Base-by-base conservation (phyloP, 2,113 vertebrate species). In the Salvelinus fontinalis region DNA sequence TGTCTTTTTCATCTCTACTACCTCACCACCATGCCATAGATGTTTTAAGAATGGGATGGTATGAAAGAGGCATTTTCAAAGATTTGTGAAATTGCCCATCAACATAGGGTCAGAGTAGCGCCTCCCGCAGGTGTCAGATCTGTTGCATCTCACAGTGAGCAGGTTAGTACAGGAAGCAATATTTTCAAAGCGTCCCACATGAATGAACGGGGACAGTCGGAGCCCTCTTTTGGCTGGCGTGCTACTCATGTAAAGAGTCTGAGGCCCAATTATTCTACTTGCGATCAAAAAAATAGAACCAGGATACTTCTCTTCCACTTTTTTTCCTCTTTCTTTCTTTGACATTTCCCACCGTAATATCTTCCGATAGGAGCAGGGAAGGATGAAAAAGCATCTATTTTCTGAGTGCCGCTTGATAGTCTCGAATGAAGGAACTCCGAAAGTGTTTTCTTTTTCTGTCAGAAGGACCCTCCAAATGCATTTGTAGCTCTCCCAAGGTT, bases 221-320 rank as follows among this genome's bases (percentile, higher is more conserved):
- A 93, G 87, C 77, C 69, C 76, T 91, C 90, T 84, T 90, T 91
- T 90, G 87, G 89, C 87, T 92, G 89, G 85, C 88, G 82, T 90
- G 88, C 89, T 90, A 91, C 86, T 87, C 81, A 1, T 90, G 87
- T 93, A 92, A 93, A 92, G 88, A 92, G 90, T 86, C 89, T 91
- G 90, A 93, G 88, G 85, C 85, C 89, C 92, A 93, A 92, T 93
- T 93, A 93, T 93, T 93, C 87, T 87, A 92, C 88, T 92, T 89
- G 89, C 83, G 85, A 91, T 92, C 89, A 93, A 90, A 92, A 90
- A 87, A 39, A 87, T 79, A 87, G 81, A 85, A 73, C 77, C 81
- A 89, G 87, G 90, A 89, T 87, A 90, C 84, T 88, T 73, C 57
- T 73, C 34, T 24, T 64, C 29, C 49, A 20, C 86, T 81, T 86